phyloP scores from a whole-genome alignment of 92 coral and sea anemone genomes.

The Zoanthus gigantus region DNA sequence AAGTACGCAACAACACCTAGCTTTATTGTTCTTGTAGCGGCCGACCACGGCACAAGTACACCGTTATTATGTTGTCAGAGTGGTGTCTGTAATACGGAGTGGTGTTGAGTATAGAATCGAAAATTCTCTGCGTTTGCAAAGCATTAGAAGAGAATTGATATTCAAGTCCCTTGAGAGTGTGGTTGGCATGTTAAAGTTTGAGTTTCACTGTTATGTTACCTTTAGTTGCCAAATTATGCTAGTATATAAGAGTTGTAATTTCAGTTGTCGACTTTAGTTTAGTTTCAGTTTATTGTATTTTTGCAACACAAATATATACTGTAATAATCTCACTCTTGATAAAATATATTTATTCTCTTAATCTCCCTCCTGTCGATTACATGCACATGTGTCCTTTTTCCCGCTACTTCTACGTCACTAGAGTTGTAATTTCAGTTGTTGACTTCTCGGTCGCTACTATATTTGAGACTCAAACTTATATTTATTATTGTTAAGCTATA shows the following conservation, averaged over 20 bases:
- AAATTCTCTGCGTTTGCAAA: slow-evolving; percentile 25
- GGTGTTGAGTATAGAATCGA: neutral
- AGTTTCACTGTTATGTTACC: neutral
- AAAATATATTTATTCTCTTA: too few species aligned
- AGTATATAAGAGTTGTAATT: neutral
- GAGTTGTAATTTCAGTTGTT: neutral
- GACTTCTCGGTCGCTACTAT: neutral
- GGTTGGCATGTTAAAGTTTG: neutral
- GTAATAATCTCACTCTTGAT: too few species aligned
- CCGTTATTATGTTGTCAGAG: neutral
- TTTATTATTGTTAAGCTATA: too few species aligned
- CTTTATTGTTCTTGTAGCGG: slow-evolving; percentile 4
- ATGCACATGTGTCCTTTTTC: too few species aligned
- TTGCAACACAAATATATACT: too few species aligned
- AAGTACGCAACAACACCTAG: slow-evolving; percentile 20
- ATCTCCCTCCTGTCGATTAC: too few species aligned
- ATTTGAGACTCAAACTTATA: too few species aligned
- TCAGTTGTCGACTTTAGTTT: neutral
- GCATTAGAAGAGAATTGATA: neutral
- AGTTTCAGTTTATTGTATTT: too few species aligned
- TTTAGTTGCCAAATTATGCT: neutral
- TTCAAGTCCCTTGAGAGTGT: neutral
- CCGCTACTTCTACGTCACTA: too few species aligned
- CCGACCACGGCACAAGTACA: too few species aligned
- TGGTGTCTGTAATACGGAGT: neutral